phyloP scores from a whole-genome alignment of 1,140 invertebrate genomes.

The Anastrepha obliqua region DNA sequence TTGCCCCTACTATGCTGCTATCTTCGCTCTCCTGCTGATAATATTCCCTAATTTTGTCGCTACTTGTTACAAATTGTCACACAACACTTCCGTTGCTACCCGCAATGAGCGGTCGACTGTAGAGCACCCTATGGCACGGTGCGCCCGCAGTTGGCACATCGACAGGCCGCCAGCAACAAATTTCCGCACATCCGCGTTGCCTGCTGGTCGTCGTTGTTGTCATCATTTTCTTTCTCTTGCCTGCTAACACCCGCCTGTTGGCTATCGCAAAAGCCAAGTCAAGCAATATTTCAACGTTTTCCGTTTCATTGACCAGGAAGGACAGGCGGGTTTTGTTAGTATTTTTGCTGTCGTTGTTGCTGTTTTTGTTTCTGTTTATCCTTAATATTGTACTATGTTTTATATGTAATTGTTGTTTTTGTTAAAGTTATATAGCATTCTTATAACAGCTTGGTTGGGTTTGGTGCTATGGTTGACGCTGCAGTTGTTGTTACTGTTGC shows the following conservation, averaged over 20 bases:
- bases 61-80: slow-evolving; percentile 56
- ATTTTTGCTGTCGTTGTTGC: background rate
- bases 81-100: slow-evolving; percentile 52
- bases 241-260: background rate
- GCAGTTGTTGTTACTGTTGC: slow-evolving; percentile 3
- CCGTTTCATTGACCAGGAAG: slow-evolving; percentile 54
- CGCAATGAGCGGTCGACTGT: background rate
- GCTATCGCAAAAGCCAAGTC: slow-evolving; percentile 41
- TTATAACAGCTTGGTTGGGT: background rate
- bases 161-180: background rate
- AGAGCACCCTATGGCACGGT: background rate
- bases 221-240: background rate
- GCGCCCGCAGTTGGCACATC: background rate
- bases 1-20: background rate
- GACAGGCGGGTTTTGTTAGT: background rate
- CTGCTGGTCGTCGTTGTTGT: background rate
- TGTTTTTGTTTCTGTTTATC: background rate
- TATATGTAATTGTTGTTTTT: background rate
- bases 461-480: too few species aligned
- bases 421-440: background rate
- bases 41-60: slow-evolving; percentile 35
- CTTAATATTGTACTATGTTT: background rate
- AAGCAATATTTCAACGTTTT: slow-evolving; percentile 55
- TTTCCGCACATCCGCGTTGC: background rate
- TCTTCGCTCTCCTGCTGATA: slow-evolving; percentile 13